Evolutionary conservation across 2,797 vertebrate species (phyloP), one percentile per base, ranked within the genome.

Genomic region (Macropus fuliginosus): DNA sequence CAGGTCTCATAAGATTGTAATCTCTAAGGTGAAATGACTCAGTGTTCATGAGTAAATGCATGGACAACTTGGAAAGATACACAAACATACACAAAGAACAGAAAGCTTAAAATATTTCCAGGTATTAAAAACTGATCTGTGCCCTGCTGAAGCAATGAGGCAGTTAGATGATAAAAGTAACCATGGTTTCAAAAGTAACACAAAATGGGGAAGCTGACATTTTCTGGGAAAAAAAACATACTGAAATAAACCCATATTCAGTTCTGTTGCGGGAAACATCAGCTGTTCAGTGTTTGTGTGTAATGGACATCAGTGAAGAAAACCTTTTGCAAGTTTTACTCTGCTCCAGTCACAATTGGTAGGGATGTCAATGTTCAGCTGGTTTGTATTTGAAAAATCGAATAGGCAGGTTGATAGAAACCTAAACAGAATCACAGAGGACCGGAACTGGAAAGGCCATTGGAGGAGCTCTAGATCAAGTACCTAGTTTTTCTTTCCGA

Each of bases 91-190:
- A 28, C 29, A 55, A 8, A 6, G 54, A 56, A 50, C 46, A 55
- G 81, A 92, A 93, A 81, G 13, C 29, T 28, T 29, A 56, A 57
- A 46, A 40, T 1, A 0, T 74, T 52, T 62, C 21, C 12, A 54
- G 66, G 46, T 50, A 90, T 40, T 52, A 91, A 59, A 96, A 8
- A 10, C 16, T 55, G 54, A 29, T 56, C 55, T 46, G 21, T 87
- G 57, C 93, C 31, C 16, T 96, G 93, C 31, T 40, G 66, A 94
- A 92, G 52, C 54, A 74, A 46, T 24, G 54, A 62, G 40, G 14
- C 56, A 91, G n/a, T 56, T 91, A 55, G 52, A 52, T 91, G 50
- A 74, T 81, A 55, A 62, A 57, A 87, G 52, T 92, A 74, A 50
- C 91, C 18, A 29, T 4, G 29, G 59, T 92, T 93, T 96, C 24